Percentiles rank a stretch among this genome's conserved stretches.
Evolutionary conservation across 2,797 vertebrate genomes (phyloP).

Genomic region (Acanthopagrus latus): DNA sequence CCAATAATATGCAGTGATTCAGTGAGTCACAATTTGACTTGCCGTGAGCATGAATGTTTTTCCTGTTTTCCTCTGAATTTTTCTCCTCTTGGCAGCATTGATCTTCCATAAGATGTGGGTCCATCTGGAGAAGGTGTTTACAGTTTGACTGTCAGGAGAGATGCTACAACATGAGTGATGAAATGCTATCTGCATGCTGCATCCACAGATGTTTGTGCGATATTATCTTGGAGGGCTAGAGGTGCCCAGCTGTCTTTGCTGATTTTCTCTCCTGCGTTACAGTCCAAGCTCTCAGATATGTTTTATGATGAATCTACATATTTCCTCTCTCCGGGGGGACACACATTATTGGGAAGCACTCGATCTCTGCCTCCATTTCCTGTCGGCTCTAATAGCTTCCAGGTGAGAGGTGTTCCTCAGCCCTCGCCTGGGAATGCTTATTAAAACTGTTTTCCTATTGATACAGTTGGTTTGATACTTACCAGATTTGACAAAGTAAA

Average conservation of each 20-base stretch:
- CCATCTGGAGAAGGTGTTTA: slow-evolving; percentile 73
- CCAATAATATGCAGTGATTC: too few relatives aligned
- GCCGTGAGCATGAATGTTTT: neutral
- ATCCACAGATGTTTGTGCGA: slow-evolving; percentile 74
- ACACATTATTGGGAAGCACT: slow-evolving; percentile 81
- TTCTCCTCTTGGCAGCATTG: neutral
- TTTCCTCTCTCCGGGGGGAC: slow-evolving; percentile 72
- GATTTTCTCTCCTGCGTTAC: slow-evolving; percentile 61
- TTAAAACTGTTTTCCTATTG: slow-evolving; percentile 85
- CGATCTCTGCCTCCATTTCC: slow-evolving; percentile 83
- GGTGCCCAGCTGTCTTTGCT: slow-evolving; percentile 77
- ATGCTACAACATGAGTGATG: slow-evolving; percentile 68
- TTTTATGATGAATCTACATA: slow-evolving; percentile 84
- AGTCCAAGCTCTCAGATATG: slow-evolving; percentile 66
- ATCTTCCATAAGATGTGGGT: slow-evolving; percentile 21
- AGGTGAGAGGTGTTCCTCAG: slow-evolving; percentile 82
- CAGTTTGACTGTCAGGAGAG: slow-evolving; percentile 61
- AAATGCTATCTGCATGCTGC: slow-evolving; percentile 52
- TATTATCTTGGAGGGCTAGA: slow-evolving; percentile 57
- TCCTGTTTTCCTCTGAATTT: neutral
- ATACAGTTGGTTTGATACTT: slow-evolving; percentile 84
- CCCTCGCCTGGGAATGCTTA: slow-evolving; percentile 79
- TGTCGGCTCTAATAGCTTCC: slow-evolving; percentile 83
- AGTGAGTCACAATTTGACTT: neutral
- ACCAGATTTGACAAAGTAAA: slow-evolving; percentile 85